Base-by-base conservation (phyloP, 2,113 vertebrate species). In the Procavia capensis region DNA sequence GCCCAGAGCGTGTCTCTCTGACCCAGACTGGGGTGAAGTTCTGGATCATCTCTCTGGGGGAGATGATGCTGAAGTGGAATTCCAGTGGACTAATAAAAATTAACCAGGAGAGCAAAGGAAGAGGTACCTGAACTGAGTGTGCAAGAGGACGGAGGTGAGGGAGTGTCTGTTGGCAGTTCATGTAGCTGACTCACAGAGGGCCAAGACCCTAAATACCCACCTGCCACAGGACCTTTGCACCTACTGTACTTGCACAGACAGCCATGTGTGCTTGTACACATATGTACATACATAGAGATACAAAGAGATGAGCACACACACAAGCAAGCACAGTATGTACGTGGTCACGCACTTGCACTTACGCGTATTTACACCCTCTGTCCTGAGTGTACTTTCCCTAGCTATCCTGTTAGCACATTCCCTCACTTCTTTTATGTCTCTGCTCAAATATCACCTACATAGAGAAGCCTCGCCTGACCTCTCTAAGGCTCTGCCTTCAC, bases 211-310 rank as follows among this genome's bases (percentile, higher is more conserved):
- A 36, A 29, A 39, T 7, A 17, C 57, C 31, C 25, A 16, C 27
- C 64, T 61, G 74, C 90, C 66, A 6, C 80, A 27, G 93, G 95
- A 61, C 27, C 59, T 93, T 86, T 39, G 90, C 75, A 61, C 41
- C 8, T 27, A 16, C 75, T 39, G 90, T 66, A 54, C 47, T 11
- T 27, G 57, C 43, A 19, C 1, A 34, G 34, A 16, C n/a, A 19
- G 66, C 9, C 66, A 20, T 70, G 34, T 54, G 17, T 54, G 50
- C 50, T 16, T 54, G 50, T 16, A 54, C 5, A 17, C n/a, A 36
- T 22, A 59, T 59, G 22, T 59, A 24, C 20, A 22, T 24, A 59
- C 57, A 59, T 24, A 59, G 57, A 59, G 19, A 59, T 59, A 24
- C 22, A 59, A 59, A 59, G 19, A 59, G 19, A 59, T 59, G 54